Evolutionary conservation across 2,888 invertebrate species (phyloP).

Genomic region (Amphipyra berbera): DNA sequence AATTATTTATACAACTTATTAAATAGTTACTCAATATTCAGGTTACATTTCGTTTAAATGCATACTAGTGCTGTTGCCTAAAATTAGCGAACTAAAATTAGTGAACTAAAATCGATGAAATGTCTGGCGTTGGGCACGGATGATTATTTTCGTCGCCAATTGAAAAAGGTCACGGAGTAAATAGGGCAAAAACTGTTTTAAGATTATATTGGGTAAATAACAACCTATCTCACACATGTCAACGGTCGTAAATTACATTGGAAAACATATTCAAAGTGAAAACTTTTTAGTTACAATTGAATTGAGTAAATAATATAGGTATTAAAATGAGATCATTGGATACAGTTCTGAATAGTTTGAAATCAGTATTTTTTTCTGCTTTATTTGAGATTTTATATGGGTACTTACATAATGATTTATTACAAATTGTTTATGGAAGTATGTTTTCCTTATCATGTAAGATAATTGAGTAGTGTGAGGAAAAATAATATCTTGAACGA

Average conservation of each 20-base stretch:
- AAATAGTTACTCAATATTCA: slow-evolving; percentile 59
- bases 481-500: slow-evolving; percentile 42
- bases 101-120: slow-evolving; percentile 52
- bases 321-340: too few species aligned
- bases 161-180: slow-evolving; percentile 46
- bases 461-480: slow-evolving; percentile 16
- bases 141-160: slow-evolving; percentile 42
- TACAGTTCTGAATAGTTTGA: too few species aligned
- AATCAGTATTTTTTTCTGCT: too few species aligned
- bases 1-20: slow-evolving; percentile 81
- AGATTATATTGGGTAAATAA: background rate
- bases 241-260: background rate
- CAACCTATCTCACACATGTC: background rate
- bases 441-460: slow-evolving; percentile 1
- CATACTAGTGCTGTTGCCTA: slow-evolving; percentile 42
- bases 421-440: too few species aligned
- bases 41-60: slow-evolving; percentile 60
- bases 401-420: too few species aligned
- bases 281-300: slow-evolving; percentile 14
- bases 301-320: too few species aligned
- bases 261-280: background rate
- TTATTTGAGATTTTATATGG: too few species aligned
- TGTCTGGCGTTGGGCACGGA: slow-evolving; percentile 20
- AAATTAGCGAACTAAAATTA: slow-evolving; percentile 50
- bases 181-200: slow-evolving; percentile 14